Conservation (phyloP, 2,113 vertebrate species). For the Phyllostomus hastatus region DNA sequence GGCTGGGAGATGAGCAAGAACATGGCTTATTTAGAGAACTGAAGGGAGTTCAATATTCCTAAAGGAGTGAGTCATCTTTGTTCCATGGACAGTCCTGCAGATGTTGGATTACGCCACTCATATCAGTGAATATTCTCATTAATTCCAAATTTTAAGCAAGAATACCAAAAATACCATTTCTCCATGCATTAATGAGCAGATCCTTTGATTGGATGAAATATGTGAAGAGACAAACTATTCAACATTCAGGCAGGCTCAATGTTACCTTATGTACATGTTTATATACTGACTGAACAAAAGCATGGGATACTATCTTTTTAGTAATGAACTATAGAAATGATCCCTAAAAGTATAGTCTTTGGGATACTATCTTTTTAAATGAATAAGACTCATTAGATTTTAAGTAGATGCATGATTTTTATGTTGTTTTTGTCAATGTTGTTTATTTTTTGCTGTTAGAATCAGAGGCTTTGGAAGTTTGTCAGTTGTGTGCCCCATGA, state of each 20-base stretch:
- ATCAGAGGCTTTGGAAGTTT: neutral
- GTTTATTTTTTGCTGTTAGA: neutral
- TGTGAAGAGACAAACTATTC: neutral
- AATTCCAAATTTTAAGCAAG: neutral
- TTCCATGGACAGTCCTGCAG: neutral
- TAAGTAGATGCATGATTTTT: neutral
- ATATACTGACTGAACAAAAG: constrained; percentile 1
- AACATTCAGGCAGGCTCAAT: neutral
- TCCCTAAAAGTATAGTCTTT: no score
- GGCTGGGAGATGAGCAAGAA: neutral
- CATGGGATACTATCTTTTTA: neutral
- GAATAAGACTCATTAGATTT: constrained; percentile 12
- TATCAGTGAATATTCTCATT: neutral
- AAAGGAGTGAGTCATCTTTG: neutral
- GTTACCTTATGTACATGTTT: neutral
- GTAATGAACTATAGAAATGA: no score
- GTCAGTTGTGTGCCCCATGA: neutral
- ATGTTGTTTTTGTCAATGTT: neutral
- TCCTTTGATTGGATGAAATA: neutral
- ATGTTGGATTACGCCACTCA: neutral
- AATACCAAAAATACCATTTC: neutral
- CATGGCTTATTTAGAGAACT: neutral
- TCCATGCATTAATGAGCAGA: neutral
- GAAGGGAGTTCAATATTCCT: neutral
- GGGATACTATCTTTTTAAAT: neutral